Evolutionary conservation across 1,140 invertebrate genomes (phyloP).

Genomic region (Sweltsa coloradensis): DNA sequence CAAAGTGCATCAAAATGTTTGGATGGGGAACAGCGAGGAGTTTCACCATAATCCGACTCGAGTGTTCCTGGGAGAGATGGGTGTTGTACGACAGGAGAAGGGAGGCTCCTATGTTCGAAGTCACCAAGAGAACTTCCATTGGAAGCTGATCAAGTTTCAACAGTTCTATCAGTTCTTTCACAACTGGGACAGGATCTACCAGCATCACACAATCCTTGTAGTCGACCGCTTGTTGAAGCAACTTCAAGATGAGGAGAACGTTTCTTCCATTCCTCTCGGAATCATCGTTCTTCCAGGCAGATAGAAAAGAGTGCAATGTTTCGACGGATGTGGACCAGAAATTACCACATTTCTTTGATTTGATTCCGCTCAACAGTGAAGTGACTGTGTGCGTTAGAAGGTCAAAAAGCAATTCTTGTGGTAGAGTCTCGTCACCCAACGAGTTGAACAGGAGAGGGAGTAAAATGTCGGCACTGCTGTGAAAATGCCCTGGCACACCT

Average conservation of each 20-base stretch:
- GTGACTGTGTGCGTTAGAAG: constrained; percentile 45
- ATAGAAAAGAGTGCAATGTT: too few relatives aligned
- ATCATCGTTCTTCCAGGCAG: constrained; percentile 1
- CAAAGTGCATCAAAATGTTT: constrained; percentile 33
- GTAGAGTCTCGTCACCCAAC: constrained; percentile 36
- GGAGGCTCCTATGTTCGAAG: constrained; percentile 40
- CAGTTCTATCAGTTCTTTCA: constrained; percentile 36
- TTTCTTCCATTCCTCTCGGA: too few relatives aligned
- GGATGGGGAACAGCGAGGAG: background rate
- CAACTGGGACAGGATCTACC: constrained; percentile 37
- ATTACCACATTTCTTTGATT: constrained; percentile 40
- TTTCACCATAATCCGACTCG: constrained; percentile 29
- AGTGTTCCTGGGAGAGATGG: constrained; percentile 52
- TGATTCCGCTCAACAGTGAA: constrained; percentile 41
- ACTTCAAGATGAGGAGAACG: constrained; percentile 30
- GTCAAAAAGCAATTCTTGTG: constrained; percentile 43
- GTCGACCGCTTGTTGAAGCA: constrained; percentile 45
- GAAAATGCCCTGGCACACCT: constrained; percentile 67
- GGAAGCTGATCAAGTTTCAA: constrained; percentile 25
- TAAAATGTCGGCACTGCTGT: constrained; percentile 57
- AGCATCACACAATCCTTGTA: constrained; percentile 50
- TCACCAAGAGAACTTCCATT: constrained; percentile 23
- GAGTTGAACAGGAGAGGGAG: constrained; percentile 45
- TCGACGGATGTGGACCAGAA: constrained; percentile 40
- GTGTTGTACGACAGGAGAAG: constrained; percentile 45